Conservation (phyloP, 2,888 invertebrate species). For the Deilephila elpenor region DNA sequence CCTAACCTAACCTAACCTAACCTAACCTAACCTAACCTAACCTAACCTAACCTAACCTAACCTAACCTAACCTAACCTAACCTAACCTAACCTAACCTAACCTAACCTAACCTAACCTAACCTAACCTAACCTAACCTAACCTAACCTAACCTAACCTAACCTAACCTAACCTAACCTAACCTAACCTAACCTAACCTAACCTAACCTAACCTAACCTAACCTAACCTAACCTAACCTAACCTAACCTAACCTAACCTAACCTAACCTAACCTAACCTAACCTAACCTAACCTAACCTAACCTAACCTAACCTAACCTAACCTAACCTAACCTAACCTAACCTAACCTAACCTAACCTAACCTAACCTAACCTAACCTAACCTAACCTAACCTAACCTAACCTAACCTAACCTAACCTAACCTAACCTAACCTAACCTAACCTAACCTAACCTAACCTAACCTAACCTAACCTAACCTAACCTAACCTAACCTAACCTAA, state of each 20-base stretch:
- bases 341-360: slow-evolving; percentile 36
- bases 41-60: no score
- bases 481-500: slow-evolving; percentile 32
- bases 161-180: slow-evolving; percentile 18
- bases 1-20: no score
- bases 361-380: slow-evolving; percentile 38
- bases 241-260: slow-evolving; percentile 40
- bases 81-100: slow-evolving; percentile 33
- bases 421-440: slow-evolving; percentile 32
- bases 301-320: slow-evolving; percentile 35
- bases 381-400: slow-evolving; percentile 36
- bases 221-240: slow-evolving; percentile 38
- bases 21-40: no score
- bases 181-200: slow-evolving; percentile 36
- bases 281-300: slow-evolving; percentile 35
- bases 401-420: slow-evolving; percentile 31
- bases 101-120: slow-evolving; percentile 39
- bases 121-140: slow-evolving; percentile 38
- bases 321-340: slow-evolving; percentile 37
- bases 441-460: slow-evolving; percentile 32
- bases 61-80: no score
- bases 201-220: slow-evolving; percentile 35
- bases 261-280: slow-evolving; percentile 37
- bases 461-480: slow-evolving; percentile 32
- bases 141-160: slow-evolving; percentile 36